Conservation (phyloP, 2,888 invertebrate species). For the Hypselothyrea guttata region DNA sequence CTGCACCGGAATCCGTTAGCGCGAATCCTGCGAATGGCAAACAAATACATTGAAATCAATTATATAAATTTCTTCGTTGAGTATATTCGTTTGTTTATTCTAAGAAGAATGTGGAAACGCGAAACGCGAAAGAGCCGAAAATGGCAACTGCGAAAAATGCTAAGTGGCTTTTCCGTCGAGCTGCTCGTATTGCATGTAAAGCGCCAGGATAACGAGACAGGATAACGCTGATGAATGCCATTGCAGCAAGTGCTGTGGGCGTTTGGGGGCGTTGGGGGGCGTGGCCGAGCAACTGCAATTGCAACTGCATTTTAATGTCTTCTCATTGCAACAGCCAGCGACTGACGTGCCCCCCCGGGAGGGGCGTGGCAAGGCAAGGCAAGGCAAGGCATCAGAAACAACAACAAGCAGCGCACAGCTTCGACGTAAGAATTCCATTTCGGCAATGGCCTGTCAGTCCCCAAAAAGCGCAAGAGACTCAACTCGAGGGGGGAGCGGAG, state of each 20-base stretch:
- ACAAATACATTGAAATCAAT: constrained; percentile 43
- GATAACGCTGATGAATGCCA: constrained; percentile 69
- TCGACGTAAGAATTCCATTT: constrained; percentile 43
- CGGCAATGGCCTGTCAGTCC: constrained; percentile 35
- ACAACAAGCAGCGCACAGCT: constrained; percentile 22
- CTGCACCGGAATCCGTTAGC: no score
- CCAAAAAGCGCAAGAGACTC: not conserved
- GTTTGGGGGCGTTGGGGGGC: constrained; percentile 18
- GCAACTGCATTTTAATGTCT: constrained; percentile 71
- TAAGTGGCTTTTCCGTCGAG: constrained; percentile 54
- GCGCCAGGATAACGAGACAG: constrained; percentile 62
- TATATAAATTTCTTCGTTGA: constrained; percentile 17
- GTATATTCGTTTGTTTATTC: constrained; percentile 35
- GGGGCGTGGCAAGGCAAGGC: constrained; percentile 24
- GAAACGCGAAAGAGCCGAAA: constrained; percentile 4
- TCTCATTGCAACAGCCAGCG: constrained; percentile 44
- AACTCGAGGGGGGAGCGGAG: not conserved
- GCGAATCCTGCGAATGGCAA: constrained; percentile 6
- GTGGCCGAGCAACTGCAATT: constrained; percentile 46
- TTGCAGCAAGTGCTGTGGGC: constrained; percentile 17
- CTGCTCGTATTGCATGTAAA: constrained; percentile 53
- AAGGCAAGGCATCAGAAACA: constrained; percentile 12
- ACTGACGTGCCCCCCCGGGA: constrained; percentile 28
- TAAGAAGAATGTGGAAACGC: constrained; percentile 34
- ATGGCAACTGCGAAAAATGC: no score